phyloP scores from a whole-genome alignment of 2,113 vertebrate species.

The Periophthalmus modestus region DNA sequence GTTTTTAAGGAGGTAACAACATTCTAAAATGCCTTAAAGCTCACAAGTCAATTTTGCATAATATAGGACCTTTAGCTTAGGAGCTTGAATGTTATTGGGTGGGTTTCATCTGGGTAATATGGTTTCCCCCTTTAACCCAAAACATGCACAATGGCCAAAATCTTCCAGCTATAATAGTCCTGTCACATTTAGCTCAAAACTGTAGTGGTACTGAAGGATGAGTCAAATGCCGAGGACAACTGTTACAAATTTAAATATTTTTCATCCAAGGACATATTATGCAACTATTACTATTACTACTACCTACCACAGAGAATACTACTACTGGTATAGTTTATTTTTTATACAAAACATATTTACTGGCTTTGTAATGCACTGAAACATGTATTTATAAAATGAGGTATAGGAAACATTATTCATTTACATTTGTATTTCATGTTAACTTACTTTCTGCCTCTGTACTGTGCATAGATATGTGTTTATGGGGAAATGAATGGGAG shows the following conservation, averaged over 20 bases:
- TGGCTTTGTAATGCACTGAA: neutral
- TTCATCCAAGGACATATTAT: neutral
- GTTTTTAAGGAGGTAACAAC: no score
- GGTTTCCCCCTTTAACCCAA: neutral
- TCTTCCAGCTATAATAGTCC: neutral
- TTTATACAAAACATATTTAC: no score
- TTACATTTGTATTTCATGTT: neutral
- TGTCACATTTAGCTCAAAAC: neutral
- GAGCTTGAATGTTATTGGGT: no score
- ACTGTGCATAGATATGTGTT: slow-evolving; percentile 47
- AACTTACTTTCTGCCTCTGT: slow-evolving; percentile 2
- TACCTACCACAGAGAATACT: neutral
- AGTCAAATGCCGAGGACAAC: neutral
- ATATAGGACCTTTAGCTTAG: no score
- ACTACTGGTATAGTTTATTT: neutral
- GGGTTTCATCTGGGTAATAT: neutral
- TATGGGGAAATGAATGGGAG: slow-evolving; percentile 57
- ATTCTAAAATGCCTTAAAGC: no score
- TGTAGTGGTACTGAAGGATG: neutral
- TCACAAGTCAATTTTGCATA: no score
- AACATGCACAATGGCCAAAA: neutral
- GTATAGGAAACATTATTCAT: neutral
- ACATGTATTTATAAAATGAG: neutral
- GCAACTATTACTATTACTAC: neutral
- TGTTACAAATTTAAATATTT: neutral